Percentiles rank a stretch among this genome's conserved stretches.
Conservation (phyloP, 2,113 vertebrate genomes). For the Crocuta crocuta region DNA sequence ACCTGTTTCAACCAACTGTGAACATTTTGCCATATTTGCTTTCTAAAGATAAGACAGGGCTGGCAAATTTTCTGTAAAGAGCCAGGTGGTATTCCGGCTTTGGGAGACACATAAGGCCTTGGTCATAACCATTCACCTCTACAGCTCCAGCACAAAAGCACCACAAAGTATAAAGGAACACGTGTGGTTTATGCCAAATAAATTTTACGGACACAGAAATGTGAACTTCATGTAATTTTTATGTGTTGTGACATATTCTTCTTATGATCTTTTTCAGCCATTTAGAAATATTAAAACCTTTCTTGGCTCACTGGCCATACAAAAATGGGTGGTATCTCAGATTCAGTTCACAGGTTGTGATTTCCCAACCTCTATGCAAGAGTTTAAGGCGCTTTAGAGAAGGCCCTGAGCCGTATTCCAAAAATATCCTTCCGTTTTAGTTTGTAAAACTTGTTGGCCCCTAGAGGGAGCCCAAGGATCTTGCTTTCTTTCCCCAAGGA, state of each 20-base stretch:
- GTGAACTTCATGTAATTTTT: neutral
- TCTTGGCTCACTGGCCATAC: neutral
- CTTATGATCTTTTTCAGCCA: neutral
- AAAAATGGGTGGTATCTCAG: neutral
- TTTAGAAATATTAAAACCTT: neutral
- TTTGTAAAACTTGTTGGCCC: neutral
- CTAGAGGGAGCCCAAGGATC: constrained; percentile 73
- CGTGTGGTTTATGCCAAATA: neutral
- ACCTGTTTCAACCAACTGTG: neutral
- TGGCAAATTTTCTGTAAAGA: neutral
- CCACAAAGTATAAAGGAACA: neutral
- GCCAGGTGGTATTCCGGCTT: neutral
- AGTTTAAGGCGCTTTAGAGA: neutral
- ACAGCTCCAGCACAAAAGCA: neutral
- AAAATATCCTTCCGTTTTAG: neutral
- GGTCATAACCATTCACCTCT: neutral
- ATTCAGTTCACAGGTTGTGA: neutral
- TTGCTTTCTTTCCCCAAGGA: neutral
- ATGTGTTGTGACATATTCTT: neutral
- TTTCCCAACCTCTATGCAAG: too few relatives aligned
- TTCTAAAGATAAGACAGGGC: neutral
- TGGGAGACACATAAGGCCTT: neutral
- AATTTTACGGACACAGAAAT: neutral
- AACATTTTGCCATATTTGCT: neutral
- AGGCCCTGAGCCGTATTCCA: neutral